Evolutionary conservation across 2,888 invertebrate genomes (phyloP).

Genomic region (Agrotis exclamationis): DNA sequence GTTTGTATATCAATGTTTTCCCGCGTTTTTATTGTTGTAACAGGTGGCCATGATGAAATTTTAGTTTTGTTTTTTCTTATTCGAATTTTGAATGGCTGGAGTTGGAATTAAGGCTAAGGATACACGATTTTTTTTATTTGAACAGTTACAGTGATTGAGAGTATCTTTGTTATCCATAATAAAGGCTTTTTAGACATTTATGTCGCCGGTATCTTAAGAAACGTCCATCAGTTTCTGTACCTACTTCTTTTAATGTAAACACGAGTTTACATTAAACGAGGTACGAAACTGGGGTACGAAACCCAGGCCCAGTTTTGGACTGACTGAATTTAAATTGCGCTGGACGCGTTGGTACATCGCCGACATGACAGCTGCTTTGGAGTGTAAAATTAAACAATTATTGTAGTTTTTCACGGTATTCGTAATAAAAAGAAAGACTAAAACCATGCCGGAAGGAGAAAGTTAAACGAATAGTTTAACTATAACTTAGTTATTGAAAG

Average conservation of each 20-base stretch:
- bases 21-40: constrained; percentile 65
- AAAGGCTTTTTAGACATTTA: too few relatives aligned
- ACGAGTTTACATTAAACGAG: too few relatives aligned
- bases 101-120: constrained; percentile 6
- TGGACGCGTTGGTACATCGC: too few relatives aligned
- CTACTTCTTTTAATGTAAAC: too few relatives aligned
- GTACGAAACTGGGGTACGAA: too few relatives aligned
- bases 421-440: background rate
- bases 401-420: background rate
- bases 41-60: constrained; percentile 63
- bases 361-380: too few relatives aligned
- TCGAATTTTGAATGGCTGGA: constrained; percentile 35
- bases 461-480: background rate
- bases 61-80: constrained; percentile 44
- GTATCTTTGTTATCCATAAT: background rate
- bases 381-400: too few relatives aligned
- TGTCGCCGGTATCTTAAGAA: too few relatives aligned
- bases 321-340: too few relatives aligned
- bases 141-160: background rate
- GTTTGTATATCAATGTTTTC: constrained; percentile 69
- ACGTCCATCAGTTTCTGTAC: too few relatives aligned
- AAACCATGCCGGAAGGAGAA: background rate
- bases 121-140: constrained; percentile 4
- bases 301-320: too few relatives aligned
- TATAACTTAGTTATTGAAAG: background rate